phyloP scores from a whole-genome alignment of 2,113 vertebrate genomes.

The Cryptomyrus ogoouensis region DNA sequence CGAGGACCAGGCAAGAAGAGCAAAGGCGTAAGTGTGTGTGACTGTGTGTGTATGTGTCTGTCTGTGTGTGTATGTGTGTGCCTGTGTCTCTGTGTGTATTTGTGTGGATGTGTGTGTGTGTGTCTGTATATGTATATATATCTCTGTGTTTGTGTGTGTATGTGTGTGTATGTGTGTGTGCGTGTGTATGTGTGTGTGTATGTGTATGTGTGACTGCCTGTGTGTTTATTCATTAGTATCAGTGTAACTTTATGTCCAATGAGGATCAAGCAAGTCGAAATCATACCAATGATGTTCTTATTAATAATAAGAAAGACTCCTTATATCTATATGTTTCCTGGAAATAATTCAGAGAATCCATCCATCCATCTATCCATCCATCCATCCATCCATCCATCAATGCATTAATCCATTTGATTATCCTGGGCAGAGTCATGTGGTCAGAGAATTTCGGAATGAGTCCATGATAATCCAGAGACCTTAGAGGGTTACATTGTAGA shows the following conservation, averaged over 20 bases:
- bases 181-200: no score
- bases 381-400: not conserved
- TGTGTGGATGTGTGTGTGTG: not conserved
- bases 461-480: not conserved
- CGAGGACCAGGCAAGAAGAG: constrained; percentile 47
- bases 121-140: not conserved
- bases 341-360: not conserved
- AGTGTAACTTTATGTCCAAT: not conserved
- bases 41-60: not conserved
- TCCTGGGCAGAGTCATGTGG: not conserved
- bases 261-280: not conserved
- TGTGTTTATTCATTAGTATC: not conserved
- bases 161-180: not conserved
- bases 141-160: not conserved
- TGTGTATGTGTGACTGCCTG: not conserved
- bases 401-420: not conserved
- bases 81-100: no score
- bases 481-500: not conserved
- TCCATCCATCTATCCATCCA: not conserved
- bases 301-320: not conserved
- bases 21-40: constrained; percentile 44
- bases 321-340: not conserved
- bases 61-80: not conserved
- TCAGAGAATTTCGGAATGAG: not conserved
- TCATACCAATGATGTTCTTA: not conserved